Evolutionary conservation across 2,797 vertebrate genomes (phyloP), one percentile per base, ranked within the genome.

Genomic region (Diceros bicornis): DNA sequence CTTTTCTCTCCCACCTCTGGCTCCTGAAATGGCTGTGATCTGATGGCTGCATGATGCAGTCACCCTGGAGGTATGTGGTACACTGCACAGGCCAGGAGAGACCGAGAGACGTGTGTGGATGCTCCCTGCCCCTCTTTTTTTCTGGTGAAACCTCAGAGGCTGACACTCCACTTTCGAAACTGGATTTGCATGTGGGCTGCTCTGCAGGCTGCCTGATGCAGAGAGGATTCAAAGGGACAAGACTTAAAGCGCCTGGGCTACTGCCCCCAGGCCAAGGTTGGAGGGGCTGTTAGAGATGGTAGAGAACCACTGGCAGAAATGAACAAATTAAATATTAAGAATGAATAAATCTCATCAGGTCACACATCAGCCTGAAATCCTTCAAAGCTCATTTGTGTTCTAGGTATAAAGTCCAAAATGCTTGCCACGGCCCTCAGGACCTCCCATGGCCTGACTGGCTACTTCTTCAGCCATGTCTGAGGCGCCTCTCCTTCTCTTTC

Each of bases 181-280:
- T 18, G 4, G 6, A 18, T 21, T 6, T 52, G 68, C 9, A 59
- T n/a, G 47, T 55, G 16, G 32, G 23, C 50, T 37, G 20, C 16
- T 27, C 47, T 52, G 2, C 2, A 0, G 8, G 7, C n/a, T 77
- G 4, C 47, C 32, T 2, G 27, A 52, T 6, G 1, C n/a, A 6
- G 21, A 41, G 14, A 44, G 20, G 12, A n/a, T 16, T 57, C 50
- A 1, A 41, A 71, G 18, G 12, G n/a, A 69, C n/a, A 81, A 86
- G 37, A n/a, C 41, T 17, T 72, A 44, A 16, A 6, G 21, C 11
- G 34, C 71, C 20, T 11, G 29, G 12, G n/a, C 5, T 0, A 10
- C 7, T 10, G 32, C 2, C n/a, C 25, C 13, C 12, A 18, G 0
- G 21, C 41, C 0, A 17, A 32, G 7, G 37, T 8, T 12, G 11